Evolutionary conservation across 2,888 invertebrate species (phyloP), one percentile per base, ranked within the genome.

Genomic region (Andrena marginata): DNA sequence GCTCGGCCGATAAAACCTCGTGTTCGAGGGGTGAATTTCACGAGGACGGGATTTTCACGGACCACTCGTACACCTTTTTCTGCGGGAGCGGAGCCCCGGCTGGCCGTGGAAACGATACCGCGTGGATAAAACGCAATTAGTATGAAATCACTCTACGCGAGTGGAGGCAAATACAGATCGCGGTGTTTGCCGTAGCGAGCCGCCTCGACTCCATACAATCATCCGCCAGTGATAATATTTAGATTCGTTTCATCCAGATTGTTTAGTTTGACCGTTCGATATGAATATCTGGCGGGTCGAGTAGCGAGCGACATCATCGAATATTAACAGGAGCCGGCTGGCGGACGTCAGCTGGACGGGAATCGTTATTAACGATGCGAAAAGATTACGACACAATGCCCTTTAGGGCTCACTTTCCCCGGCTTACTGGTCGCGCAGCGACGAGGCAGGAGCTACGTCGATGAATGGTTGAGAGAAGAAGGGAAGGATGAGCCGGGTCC

Each of bases 41-140:
- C 56, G 51, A 26, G 56, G 42, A 49, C 60, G 65, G 60, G 64
- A 74, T 81, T 65, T 74, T 79, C 70, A 75, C 60, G 48, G 54
- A 16, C 63, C 65, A 75, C 70, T 64, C 48, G 69, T 54, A 49
- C 68, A 49, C 51, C 62, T 69, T 42, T 68, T 35, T 64, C 56
- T 48, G 54, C 6, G 65, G 48, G 23, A 48, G 20, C 23, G 3
- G 31, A 26, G 2, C 31, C 31, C 49, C 23, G 56, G 35, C 49
- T 42, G 20, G 33, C 48, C 26, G 16, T 26, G n/a, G 35, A 33
- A 65, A 74, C 51, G 65, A 60, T 54, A 68, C 68, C 77, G 67
- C 56, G 54, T 26, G 62, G 77, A 77, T 71, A 74, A 63, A 68
- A 84, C 33, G 80, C 72, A 80, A 84, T 84, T 84, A 84, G 76